Conservation (phyloP, 2,113 vertebrate species). For the Meriones unguiculatus region DNA sequence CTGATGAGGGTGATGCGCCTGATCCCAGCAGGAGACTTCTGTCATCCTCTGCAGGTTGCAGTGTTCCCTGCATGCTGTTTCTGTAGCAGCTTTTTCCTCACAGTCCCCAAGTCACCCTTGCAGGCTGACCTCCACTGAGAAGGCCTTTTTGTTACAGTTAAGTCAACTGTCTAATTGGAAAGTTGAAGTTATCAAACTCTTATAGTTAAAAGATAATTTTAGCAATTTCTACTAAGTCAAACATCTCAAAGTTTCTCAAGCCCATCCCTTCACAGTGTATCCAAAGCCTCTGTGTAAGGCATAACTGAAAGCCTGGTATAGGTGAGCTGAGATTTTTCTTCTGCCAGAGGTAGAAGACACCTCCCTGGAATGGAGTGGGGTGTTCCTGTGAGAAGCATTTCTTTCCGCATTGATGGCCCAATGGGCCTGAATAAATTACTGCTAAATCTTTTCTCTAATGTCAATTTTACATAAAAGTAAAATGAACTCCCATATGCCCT, state of each 20-base stretch:
- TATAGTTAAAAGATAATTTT: constrained; percentile 25
- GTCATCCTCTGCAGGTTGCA: background rate
- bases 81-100: background rate
- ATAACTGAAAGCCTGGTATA: background rate
- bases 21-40: background rate
- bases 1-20: background rate
- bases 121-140: background rate
- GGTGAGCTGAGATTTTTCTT: background rate
- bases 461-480: constrained; percentile 30
- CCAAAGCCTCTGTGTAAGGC: background rate
- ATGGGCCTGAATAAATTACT: background rate
- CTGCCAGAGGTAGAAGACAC: background rate
- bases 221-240: background rate
- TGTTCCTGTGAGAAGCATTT: background rate
- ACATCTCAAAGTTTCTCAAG: background rate
- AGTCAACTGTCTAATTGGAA: background rate
- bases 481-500: background rate
- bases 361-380: background rate
- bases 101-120: background rate
- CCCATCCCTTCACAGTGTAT: background rate
- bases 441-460: background rate
- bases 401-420: constrained; percentile 4
- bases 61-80: background rate
- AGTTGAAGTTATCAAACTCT: constrained; percentile 6
- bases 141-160: background rate